Evolutionary conservation across 1,140 invertebrate species (phyloP), one percentile per base, ranked within the genome.

Genomic region (Ctenoplectra terminalis): DNA sequence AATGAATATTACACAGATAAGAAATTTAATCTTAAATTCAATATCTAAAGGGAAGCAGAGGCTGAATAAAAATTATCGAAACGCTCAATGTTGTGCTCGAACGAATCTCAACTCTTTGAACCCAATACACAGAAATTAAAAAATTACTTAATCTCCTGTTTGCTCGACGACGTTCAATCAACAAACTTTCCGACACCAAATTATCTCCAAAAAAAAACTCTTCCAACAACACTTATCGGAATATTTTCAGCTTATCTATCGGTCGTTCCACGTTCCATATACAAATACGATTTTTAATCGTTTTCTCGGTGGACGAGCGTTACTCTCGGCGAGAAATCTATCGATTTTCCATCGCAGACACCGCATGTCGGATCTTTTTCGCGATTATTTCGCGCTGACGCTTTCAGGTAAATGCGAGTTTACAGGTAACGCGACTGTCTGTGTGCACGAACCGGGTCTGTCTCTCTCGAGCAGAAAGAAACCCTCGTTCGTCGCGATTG

Each of bases 331-430:
- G 40, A 56, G 50, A 70, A 34, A 46, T 26, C 50, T 69, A 77
- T 70, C 66, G 75, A 77, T 77, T 58, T 43, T n/a, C 29, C 75
- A 13, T 13, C 37, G 26, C 50, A 31, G 50, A 46, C 63, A n/a
- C 61, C 17, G 73, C 2, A 2, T 26, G 31, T n/a, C 66, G 52
- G 37, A 58, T 77, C 75, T 23, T 34, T 70, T 56, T 17, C 50
- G 64, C 50, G 64, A 77, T 77, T 69, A 56, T 69, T 78, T 70
- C 52, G 54, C 31, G 26, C 23, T 64, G 63, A 56, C 52, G 64
- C 52, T 60, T 70, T 78, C 52, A 60, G 40, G 64, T 78, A 37
- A 63, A 72, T 72, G 43, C 34, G 69, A 79, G 63, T 72, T 72
- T 61, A 61, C 52, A 71, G 76, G 76, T 70, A 58, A 72, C 54